phyloP scores from a whole-genome alignment of 2,888 invertebrate genomes.

The Heliconius erato region DNA sequence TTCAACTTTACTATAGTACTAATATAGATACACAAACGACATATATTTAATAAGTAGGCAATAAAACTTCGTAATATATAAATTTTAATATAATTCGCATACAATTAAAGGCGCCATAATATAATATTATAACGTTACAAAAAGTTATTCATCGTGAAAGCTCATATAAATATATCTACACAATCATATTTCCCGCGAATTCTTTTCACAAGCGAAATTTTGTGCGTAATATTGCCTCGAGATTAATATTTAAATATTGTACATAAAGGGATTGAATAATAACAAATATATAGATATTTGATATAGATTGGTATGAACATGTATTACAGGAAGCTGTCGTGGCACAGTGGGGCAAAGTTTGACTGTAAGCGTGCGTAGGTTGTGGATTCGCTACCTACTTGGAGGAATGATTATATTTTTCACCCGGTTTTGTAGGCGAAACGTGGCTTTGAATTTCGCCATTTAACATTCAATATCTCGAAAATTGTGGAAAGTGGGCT shows the following conservation, averaged over 20 bases:
- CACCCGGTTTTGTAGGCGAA: too few species aligned
- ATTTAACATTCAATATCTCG: not conserved
- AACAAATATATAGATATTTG: not conserved
- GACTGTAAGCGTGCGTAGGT: not conserved
- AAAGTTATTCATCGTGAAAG: not conserved
- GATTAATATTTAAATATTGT: constrained; percentile 6
- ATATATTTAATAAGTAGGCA: not conserved
- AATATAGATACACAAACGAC: too few species aligned
- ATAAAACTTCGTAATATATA: not conserved
- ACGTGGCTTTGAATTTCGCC: not conserved
- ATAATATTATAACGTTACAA: not conserved
- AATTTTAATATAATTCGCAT: not conserved
- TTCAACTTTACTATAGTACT: too few species aligned
- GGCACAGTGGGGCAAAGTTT: not conserved
- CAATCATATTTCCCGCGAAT: not conserved
- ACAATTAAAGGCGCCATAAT: not conserved
- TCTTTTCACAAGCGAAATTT: constrained; percentile 9
- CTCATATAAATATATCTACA: constrained; percentile 16
- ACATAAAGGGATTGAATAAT: not conserved
- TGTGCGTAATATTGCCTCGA: not conserved
- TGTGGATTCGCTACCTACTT: not conserved
- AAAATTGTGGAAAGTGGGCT: not conserved
- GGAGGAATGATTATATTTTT: not conserved
- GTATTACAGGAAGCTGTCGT: not conserved
- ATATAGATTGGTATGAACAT: not conserved